Evolutionary conservation across 2,797 vertebrate species (phyloP).

Genomic region (Myotis daubentonii): DNA sequence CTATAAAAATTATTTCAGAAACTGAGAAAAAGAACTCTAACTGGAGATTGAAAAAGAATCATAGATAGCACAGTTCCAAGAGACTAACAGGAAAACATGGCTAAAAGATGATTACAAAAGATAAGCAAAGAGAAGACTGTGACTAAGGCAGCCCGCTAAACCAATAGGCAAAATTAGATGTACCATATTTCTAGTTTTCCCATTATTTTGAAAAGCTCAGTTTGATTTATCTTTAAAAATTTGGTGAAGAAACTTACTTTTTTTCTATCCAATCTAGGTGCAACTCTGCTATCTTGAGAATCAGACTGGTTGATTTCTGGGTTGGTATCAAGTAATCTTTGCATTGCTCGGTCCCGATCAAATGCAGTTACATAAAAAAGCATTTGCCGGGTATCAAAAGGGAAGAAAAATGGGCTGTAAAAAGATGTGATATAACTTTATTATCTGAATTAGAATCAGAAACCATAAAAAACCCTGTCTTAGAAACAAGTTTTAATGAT

Average conservation of each 20-base stretch:
- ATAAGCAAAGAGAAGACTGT: neutral
- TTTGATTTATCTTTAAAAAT: conserved; percentile 7
- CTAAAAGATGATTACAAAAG: neutral
- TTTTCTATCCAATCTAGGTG: conserved; percentile 97
- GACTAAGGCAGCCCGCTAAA: neutral
- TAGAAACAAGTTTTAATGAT: conserved; percentile 31
- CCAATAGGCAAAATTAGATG: neutral
- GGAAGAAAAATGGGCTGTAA: conserved; percentile 98
- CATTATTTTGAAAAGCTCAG: conserved; percentile 1
- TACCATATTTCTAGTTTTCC: neutral
- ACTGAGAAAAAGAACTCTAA: neutral
- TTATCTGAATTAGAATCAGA: conserved; percentile 42
- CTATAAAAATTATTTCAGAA: neutral
- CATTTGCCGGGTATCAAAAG: conserved; percentile 99
- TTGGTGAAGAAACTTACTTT: conserved; percentile 85
- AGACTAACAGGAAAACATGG: neutral
- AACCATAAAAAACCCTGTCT: conserved; percentile 4
- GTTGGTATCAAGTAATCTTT: conserved; percentile 97
- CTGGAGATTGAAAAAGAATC: neutral
- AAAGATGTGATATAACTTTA: conserved; percentile 67
- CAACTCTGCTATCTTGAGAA: conserved; percentile 99
- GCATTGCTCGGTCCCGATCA: conserved; percentile 99
- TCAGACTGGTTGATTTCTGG: conserved; percentile 99
- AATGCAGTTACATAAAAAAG: conserved; percentile 99
- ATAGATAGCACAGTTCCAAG: neutral